These are phyloP conservation scores for Hylomyscus alleni DNA, from an alignment of 2,797 vertebrate genomes.

Conservation along the genomic window DNA sequence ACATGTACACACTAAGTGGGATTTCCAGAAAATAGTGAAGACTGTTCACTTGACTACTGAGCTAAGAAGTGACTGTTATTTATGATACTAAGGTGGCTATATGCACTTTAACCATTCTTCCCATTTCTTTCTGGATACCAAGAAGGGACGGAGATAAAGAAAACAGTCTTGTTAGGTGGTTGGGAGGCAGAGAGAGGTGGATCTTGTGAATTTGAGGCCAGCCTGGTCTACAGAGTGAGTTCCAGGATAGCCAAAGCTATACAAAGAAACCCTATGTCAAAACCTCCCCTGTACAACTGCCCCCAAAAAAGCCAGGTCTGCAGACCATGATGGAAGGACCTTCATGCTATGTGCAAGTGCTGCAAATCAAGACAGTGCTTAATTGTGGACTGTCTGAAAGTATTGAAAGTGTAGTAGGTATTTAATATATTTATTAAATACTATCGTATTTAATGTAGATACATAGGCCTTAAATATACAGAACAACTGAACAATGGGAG, in stretches of 20 bases:
- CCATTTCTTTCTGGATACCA: not conserved
- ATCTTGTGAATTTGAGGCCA: not conserved
- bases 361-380: not conserved
- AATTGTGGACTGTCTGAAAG: not conserved
- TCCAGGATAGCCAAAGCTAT: not conserved
- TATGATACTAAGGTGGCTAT: not conserved
- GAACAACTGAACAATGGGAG: not conserved
- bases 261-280: not conserved
- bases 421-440: not conserved
- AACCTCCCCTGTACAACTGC: not conserved
- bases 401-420: not conserved
- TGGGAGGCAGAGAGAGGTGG: not conserved
- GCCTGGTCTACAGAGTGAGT: not conserved
- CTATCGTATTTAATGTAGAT: not conserved
- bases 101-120: conserved; percentile 29
- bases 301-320: conserved; percentile 1
- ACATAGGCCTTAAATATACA: not conserved
- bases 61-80: conserved; percentile 6
- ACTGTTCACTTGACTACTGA: not conserved
- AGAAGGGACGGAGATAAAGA: not conserved
- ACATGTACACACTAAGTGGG: not conserved
- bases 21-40: conserved; percentile 11
- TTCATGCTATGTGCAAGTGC: conserved; percentile 16
- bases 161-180: not conserved
- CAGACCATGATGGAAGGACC: not conserved